These are phyloP conservation scores for Drosophila tsacasi DNA, from an alignment of 1,140 invertebrate species.

Conservation along the genomic window DNA sequence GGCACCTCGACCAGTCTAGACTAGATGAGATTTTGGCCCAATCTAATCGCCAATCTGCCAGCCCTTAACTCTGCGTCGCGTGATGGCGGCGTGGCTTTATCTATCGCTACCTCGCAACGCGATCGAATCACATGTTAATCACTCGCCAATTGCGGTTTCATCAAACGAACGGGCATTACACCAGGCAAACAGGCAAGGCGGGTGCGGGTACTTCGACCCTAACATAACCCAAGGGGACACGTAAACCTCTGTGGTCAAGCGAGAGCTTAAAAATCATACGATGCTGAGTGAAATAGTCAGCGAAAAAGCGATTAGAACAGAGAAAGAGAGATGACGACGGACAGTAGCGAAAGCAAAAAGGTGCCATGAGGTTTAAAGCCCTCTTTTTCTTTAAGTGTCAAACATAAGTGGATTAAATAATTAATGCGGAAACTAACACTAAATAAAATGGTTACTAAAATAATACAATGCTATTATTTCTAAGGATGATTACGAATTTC, in stretches of 20 bases:
- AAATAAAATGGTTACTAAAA: background rate
- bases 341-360: conserved; percentile 5
- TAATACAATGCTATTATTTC: background rate
- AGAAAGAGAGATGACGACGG: background rate
- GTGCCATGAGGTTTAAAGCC: background rate
- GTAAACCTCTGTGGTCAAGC: conserved; percentile 30
- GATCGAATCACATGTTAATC: conserved; percentile 33
- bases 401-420: background rate
- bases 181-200: background rate
- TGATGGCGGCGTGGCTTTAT: conserved; percentile 12
- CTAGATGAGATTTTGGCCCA: conserved; percentile 21
- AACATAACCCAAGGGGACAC: conserved; percentile 19
- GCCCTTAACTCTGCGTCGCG: conserved; percentile 12
- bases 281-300: conserved; percentile 27
- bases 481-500: background rate
- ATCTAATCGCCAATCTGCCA: conserved; percentile 15
- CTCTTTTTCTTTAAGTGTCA: background rate
- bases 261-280: conserved; percentile 40
- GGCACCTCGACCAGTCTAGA: conserved; percentile 30
- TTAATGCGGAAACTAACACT: background rate
- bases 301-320: conserved; percentile 23
- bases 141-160: conserved; percentile 31
- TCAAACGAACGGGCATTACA: conserved; percentile 14
- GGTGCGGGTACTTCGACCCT: conserved; percentile 18
- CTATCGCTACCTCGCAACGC: background rate